Evolutionary conservation across 1,140 invertebrate species (phyloP).

Genomic region (Lanistes nyassanus): DNA sequence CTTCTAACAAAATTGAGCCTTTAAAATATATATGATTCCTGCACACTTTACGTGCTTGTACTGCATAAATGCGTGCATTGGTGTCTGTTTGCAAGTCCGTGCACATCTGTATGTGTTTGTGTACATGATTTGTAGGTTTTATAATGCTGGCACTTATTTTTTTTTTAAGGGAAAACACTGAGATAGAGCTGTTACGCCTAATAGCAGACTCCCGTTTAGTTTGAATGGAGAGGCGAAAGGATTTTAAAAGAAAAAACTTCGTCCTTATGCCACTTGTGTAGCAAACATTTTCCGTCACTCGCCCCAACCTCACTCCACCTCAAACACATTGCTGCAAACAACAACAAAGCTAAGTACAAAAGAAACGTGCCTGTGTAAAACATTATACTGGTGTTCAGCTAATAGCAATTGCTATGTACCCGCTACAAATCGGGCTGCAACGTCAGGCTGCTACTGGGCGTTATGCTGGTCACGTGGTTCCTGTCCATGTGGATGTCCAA

Average conservation of each 20-base stretch:
- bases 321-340: too few species aligned
- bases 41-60: not conserved
- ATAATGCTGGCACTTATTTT: not conserved
- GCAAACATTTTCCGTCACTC: too few species aligned
- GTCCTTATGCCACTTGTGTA: too few species aligned
- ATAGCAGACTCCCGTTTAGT: not conserved
- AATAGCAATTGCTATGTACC: too few species aligned
- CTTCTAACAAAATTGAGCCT: not conserved
- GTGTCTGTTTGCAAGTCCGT: conserved; percentile 14
- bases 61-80: not conserved
- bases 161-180: too few species aligned
- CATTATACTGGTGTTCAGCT: too few species aligned
- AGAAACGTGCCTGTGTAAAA: too few species aligned
- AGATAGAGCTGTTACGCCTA: not conserved
- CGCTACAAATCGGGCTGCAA: too few species aligned
- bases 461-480: conserved; percentile 65
- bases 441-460: conserved; percentile 63
- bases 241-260: not conserved
- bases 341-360: too few species aligned
- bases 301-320: too few species aligned
- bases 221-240: not conserved
- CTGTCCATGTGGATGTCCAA: conserved; percentile 69
- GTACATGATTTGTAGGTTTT: not conserved
- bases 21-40: not conserved
- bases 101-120: not conserved